Base-by-base conservation (phyloP, 1,140 invertebrate species). In the Drosophila yakuba region DNA sequence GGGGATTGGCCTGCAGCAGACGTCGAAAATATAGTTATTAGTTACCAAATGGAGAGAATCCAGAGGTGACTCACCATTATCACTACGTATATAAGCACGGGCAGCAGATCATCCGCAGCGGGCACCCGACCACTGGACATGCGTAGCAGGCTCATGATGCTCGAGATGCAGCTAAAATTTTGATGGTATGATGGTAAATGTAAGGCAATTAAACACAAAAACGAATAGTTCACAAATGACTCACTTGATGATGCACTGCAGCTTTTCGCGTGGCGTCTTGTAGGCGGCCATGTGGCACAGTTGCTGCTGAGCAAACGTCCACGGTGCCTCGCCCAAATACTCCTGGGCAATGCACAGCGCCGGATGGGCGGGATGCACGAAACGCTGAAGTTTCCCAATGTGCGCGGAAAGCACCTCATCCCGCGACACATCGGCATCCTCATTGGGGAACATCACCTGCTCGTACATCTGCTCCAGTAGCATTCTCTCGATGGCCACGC, bases 51-150 rank as follows among this genome's bases (percentile, higher is more conserved):
- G 4, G 0, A 10, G 20, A 20, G 2, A 20, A 5, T 5, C 0
- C 17, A 43, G 4, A 25, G 0, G 32, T 14, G 43, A 80, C 75
- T 93, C 93, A 97, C 97, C 95, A 98, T 98, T 69, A 99, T 98
- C 57, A 99, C 96, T 55, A 99, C 97, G 93, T 97, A 99, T 39
- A 99, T 98, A 44, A 99, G 94, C 20, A 99, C 98, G 11, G 99
- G 99, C 85, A 98, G 97, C 78, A 99, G 95, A 94, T 99, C 98
- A 93, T 99, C 99, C 3, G 99, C 98, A 23, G 98, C 96, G 12
- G 98, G 97, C n/a, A 97, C 76, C 14, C 96, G 95, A 71, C 95
- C 94, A 48, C 95, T 96, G 23, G 96, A 96, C 93, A 98, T 95
- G 20, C 96, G 96, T 55, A 99, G 93, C 55, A 99, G 93, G 92